phyloP scores from a whole-genome alignment of 2,888 invertebrate genomes.

The Apoderus coryli region DNA sequence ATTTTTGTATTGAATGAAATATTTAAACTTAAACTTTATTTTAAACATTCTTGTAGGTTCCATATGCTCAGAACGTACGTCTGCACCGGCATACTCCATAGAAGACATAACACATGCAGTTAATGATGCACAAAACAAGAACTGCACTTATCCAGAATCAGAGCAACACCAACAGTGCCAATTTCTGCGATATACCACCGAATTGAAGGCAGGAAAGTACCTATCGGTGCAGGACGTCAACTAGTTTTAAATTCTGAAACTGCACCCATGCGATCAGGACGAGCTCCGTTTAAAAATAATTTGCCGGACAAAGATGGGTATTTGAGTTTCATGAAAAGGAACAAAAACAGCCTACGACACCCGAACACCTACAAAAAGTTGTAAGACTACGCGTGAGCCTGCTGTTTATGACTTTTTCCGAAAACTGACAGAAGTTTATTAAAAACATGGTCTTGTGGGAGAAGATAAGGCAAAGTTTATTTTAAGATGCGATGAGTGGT shows the following conservation, averaged over 20 bases:
- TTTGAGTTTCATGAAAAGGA: constrained; percentile 12
- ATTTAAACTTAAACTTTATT: too few species aligned
- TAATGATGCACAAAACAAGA: constrained; percentile 1
- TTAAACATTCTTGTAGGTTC: constrained; percentile 1
- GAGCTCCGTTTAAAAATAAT: constrained; percentile 14
- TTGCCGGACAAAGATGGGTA: constrained; percentile 15
- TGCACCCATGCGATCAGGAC: constrained; percentile 15
- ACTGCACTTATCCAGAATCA: not conserved
- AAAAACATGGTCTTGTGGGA: constrained; percentile 3
- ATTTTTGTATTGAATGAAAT: too few species aligned
- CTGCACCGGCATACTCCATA: not conserved
- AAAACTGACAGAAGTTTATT: constrained; percentile 11
- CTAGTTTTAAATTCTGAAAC: constrained; percentile 6
- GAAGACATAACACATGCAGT: constrained; percentile 1
- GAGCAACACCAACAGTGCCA: not conserved
- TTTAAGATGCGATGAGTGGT: constrained; percentile 19
- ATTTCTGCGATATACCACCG: constrained; percentile 3
- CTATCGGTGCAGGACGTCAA: constrained; percentile 8
- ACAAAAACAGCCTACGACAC: not conserved
- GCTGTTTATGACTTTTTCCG: constrained; percentile 16
- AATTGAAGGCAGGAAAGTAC: constrained; percentile 11
- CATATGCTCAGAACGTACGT: constrained; percentile 1
- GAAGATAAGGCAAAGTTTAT: constrained; percentile 3
- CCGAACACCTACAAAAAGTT: constrained; percentile 12
- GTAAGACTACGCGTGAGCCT: constrained; percentile 14